Base-by-base conservation (phyloP, 1,140 invertebrate species). In the Bathynomus jamesi region DNA sequence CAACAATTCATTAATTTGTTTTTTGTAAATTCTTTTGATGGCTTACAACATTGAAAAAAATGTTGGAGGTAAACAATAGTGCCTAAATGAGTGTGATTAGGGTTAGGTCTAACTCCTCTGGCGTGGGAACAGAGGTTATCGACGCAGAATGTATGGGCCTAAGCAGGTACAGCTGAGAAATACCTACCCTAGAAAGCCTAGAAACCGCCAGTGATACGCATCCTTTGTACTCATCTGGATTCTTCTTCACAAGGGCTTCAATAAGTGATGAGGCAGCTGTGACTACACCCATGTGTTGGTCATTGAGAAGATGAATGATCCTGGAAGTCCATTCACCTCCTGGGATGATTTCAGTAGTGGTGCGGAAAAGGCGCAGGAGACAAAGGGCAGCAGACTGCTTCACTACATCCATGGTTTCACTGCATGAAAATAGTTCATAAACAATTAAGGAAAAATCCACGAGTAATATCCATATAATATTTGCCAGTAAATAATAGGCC, bases 361-460 rank as follows among this genome's bases (percentile, higher is more conserved):
- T 97, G 63, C 98, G 87, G 80, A 99, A 91, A 30, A 99, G 84
- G 76, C 95, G 88, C 65, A 99, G 84, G 64, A 99, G 86, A 82
- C 97, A 99, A 2, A 99, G 85, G 60, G 97, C 97, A 76, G 98
- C 97, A 79, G 95, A 98, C 84, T 99, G 98, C 84, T 99, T 99
- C 0, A 99, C 97, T 63, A 98, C 94, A 85, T 99, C 98, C 88
- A 99, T 98, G 3, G 97, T 99, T 82, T 99, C 97, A 24, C 96
- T 94, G 80, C 27, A 84, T 82, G 75, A 76, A 62, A 70, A 25
- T 60, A n/a, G n/a, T n/a, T n/a, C n/a, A n/a, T n/a, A n/a, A n/a
- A n/a, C n/a, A n/a, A 32, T 69, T 63, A 3, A 46, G 21, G 17
- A 67, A 8, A 21, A 73, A 29, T 27, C 10, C 13, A 73, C 28